phyloP scores from a whole-genome alignment of 2,888 invertebrate genomes.

The Synergus itoensis region DNA sequence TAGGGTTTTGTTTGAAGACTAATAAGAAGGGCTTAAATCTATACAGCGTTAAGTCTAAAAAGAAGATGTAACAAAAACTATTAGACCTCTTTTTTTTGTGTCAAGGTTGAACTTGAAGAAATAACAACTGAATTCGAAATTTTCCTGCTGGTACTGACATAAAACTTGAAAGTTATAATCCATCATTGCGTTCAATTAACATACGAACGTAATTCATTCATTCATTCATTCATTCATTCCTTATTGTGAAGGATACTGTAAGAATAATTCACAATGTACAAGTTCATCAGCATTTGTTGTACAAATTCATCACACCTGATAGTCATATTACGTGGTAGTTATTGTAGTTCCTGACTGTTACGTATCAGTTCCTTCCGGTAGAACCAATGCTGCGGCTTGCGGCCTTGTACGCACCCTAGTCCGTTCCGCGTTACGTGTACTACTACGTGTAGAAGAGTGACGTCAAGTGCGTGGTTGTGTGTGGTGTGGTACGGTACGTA shows the following conservation, averaged over 20 bases:
- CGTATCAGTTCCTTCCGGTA: constrained; percentile 37
- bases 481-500: too few relatives aligned
- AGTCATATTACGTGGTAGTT: too few relatives aligned
- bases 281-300: constrained; percentile 31
- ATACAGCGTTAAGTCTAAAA: too few relatives aligned
- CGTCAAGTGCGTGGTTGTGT: constrained; percentile 11
- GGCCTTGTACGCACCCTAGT: constrained; percentile 65
- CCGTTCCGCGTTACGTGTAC: constrained; percentile 53
- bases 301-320: constrained; percentile 25
- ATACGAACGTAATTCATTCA: neutral
- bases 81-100: too few relatives aligned
- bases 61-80: too few relatives aligned
- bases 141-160: neutral
- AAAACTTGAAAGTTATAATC: neutral
- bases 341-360: constrained; percentile 33
- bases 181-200: neutral
- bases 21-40: too few relatives aligned
- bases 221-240: neutral
- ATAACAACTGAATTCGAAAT: neutral
- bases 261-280: constrained; percentile 7
- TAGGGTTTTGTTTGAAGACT: too few relatives aligned
- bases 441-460: constrained; percentile 18
- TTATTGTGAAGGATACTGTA: constrained; percentile 9
- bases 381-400: constrained; percentile 44
- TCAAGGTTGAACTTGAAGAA: neutral